Evolutionary conservation across 92 coral and sea anemone species (phyloP), one percentile per base, ranked within the genome.

Genomic region (Palythoa caribaeorum): DNA sequence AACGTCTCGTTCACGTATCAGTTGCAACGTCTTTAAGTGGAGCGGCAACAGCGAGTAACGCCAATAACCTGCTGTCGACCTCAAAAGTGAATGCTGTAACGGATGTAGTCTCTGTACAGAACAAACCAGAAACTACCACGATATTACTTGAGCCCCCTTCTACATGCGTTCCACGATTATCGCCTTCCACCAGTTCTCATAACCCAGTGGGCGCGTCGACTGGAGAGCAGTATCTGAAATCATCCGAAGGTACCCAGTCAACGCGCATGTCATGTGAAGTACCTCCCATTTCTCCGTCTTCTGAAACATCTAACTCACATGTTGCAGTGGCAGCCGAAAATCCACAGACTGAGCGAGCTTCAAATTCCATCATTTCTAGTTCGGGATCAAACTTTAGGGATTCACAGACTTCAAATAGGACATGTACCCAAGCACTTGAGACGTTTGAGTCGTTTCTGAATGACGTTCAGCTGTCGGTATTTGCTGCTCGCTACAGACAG

Each of bases 401-500:
- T 17, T 68, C 72, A 68, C 72, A 21, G 38, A 37, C 12, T 17
- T 20, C 2, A 2, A 21, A n/a, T 11, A 21, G 72, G 12, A 68
- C 72, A 28, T 6, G 36, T 37, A 37, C 20, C 72, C 37, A 68
- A 68, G 72, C 72, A 20, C 72, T 68, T 68, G 37, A 68, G 36
- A 68, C 38, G 3, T 68, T 68, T 17, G 72, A 68, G 72, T 20
- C 72, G 36, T 68, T 68, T 68, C 72, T 68, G 8, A 68, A 28
- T 37, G 72, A 68, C 5, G 12, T 3, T 1, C 72, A 68, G 72
- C 38, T 68, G 11, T 68, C 72, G 5, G 37, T 20, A 13, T 68
- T 68, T 68, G 72, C 38, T 68, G 72, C 72, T 21, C 72, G 72
- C 38, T 68, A 68, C 72, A 28, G 10, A 68, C 13, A 7, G 72